Evolutionary conservation across 2,113 vertebrate genomes (phyloP), one percentile per base, ranked within the genome.

Genomic region (Arvicanthis niloticus): DNA sequence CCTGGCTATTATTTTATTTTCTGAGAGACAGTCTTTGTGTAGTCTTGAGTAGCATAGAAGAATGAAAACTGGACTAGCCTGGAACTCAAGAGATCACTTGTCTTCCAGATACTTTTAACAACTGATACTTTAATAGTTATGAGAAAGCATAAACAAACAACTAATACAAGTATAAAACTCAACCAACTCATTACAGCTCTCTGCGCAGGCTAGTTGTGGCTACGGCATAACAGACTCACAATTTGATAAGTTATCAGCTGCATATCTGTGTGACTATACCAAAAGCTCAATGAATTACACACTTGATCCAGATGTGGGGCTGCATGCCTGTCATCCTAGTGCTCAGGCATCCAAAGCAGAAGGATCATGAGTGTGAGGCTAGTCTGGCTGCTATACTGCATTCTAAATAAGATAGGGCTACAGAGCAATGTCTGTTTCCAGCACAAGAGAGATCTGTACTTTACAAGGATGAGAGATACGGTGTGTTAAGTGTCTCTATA

Each of bases 121-220:
- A 24, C 45, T 85, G 75, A 81, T 65, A 88, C 56, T 95, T 94
- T 94, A 78, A 75, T 24, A 95, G 68, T 37, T 82, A 77, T 34
- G 17, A 56, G 78, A 96, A 94, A 91, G 48, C 37, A 91, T 82
- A 90, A 7, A 82, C 72, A 87, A 92, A 87, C 16, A 40, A 58
- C 37, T 13, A 92, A 56, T 26, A 80, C 4, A 84, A 31, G 9
- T 53, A 92, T 56, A 87, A 95, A 68, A 67, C 53, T 89, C 29
- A n/a, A 73, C 53, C 45, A 70, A 48, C 24, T 53, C 37, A 4
- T 73, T 80, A 73, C 31, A 42, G 15, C 87, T 89, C 86, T 90
- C 67, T 73, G 40, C 21, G 82, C 37, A 76, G 89, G 56, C 37
- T 51, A 77, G 80, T 51, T 70, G 62, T n/a, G 67, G 40, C 48